Base-by-base conservation (phyloP, 2,113 vertebrate species). In the Vimba vimba region DNA sequence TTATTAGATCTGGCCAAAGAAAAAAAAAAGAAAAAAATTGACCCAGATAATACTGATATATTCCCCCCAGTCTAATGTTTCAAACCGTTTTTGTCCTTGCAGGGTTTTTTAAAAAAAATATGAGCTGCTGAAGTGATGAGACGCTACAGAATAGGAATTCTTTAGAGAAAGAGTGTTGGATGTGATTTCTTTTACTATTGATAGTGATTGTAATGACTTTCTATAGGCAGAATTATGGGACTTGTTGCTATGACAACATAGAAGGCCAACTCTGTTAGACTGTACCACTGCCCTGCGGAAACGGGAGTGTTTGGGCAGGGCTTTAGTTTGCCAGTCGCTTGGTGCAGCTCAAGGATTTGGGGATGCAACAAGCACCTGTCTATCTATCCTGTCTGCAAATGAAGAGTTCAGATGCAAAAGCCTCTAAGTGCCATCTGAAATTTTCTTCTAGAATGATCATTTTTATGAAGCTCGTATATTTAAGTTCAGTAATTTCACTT, bases 221-320 rank as follows among this genome's bases (percentile, higher is more conserved):
- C 90, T 89, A 91, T 91, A 90, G 91, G 91, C 87, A 90, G 87
- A 91, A 92, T 88, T 87, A 89, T 92, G 76, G 1, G 86, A 68
- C 66, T 90, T 55, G 94, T 95, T 94, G 88, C 94, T 91, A 94
- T 95, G 94, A 94, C 95, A 95, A 95, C 94, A 88, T 85, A 83
- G 88, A 92, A 92, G 92, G 90, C 92, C 91, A 93, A 88, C 81
- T 71, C 84, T 85, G 86, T 88, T 90, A 89, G 92, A 94, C 92
- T 91, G 92, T 91, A 93, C 94, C 91, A 93, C 81, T 88, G 89
- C 88, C 92, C 92, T 15, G 52, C 91, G 90, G 93, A 91, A 82
- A 25, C 50, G 2, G 39, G 57, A 68, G 50, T 68, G 86, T 76
- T 36, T 30, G 50, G 50, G 21, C 69, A 62, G 62, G 78, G 43